These are phyloP conservation scores for Pemphredon lugubris DNA, from an alignment of 2,888 invertebrate genomes.

Conservation along the genomic window DNA sequence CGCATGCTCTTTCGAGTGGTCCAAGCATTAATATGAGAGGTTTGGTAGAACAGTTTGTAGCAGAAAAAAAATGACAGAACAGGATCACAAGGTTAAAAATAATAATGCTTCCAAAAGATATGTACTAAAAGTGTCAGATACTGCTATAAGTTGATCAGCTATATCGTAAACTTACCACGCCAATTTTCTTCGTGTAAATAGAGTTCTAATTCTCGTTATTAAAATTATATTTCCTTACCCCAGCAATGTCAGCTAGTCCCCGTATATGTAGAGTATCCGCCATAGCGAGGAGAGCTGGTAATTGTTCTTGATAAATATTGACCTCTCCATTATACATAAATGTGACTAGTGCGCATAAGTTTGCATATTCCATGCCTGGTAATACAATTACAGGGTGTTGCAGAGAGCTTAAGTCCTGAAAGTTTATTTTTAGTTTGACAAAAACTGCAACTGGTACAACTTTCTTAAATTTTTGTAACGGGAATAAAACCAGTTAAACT, in stretches of 20 bases:
- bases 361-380: conserved; percentile 87
- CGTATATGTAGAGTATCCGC: conserved; percentile 92
- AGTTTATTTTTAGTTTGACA: conserved; percentile 36
- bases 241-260: conserved; percentile 90
- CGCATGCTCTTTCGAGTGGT: conserved; percentile 38
- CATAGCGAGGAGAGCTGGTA: conserved; percentile 89
- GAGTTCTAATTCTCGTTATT: too few relatives aligned
- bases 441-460: too few relatives aligned
- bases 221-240: too few relatives aligned
- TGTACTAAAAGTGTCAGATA: conserved; percentile 25
- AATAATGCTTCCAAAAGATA: conserved; percentile 34
- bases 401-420: conserved; percentile 86
- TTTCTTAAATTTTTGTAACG: background rate
- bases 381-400: conserved; percentile 89
- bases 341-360: conserved; percentile 88
- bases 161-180: conserved; percentile 43
- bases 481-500: too few relatives aligned
- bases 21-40: conserved; percentile 52
- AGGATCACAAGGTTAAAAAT: conserved; percentile 19
- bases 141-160: conserved; percentile 16
- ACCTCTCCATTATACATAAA: conserved; percentile 96
- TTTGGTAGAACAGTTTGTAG: conserved; percentile 56
- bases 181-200: conserved; percentile 10
- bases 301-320: conserved; percentile 90
- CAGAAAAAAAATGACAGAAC: conserved; percentile 23